phyloP scores from a whole-genome alignment of 2,797 vertebrate genomes.

The Triplophysa bombifrons region DNA sequence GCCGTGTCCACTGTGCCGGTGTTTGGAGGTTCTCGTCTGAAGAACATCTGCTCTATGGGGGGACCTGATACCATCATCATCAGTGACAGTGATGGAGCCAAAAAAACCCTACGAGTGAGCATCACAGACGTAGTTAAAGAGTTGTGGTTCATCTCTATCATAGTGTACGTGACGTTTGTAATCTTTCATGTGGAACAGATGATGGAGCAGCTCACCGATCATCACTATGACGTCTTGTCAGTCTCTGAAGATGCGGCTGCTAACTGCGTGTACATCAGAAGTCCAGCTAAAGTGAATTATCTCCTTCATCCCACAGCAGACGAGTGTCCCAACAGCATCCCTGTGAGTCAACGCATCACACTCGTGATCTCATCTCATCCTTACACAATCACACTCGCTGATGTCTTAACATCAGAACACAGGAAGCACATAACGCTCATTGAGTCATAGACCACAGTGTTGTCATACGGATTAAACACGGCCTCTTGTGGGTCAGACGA shows the following conservation, averaged over 20 bases:
- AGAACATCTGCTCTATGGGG: constrained; percentile 90
- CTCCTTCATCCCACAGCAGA: constrained; percentile 85
- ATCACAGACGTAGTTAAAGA: no score
- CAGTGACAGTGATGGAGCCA: constrained; percentile 82
- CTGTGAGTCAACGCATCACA: constrained; percentile 67
- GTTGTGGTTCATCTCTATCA: no score
- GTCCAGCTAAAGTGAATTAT: constrained; percentile 78
- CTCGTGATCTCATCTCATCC: neutral
- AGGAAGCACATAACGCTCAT: no score
- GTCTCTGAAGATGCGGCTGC: constrained; percentile 85
- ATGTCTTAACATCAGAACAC: no score
- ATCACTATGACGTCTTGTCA: constrained; percentile 86
- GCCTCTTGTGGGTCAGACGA: no score
- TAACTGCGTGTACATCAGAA: constrained; percentile 86
- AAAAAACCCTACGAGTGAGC: constrained; percentile 82
- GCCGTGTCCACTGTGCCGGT: constrained; percentile 88
- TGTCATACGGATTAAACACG: no score
- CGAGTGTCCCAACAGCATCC: constrained; percentile 83
- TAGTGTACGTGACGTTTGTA: constrained; percentile 1
- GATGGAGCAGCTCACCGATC: constrained; percentile 91
- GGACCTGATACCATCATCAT: constrained; percentile 87
- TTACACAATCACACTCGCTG: no score
- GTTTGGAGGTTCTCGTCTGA: constrained; percentile 81
- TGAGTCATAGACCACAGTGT: no score
- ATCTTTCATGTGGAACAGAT: constrained; percentile 69